Percentiles rank a stretch among this genome's conserved stretches.
Evolutionary conservation across 2,113 vertebrate species (phyloP).

Genomic region (Rhinolophus ferrumequinum): DNA sequence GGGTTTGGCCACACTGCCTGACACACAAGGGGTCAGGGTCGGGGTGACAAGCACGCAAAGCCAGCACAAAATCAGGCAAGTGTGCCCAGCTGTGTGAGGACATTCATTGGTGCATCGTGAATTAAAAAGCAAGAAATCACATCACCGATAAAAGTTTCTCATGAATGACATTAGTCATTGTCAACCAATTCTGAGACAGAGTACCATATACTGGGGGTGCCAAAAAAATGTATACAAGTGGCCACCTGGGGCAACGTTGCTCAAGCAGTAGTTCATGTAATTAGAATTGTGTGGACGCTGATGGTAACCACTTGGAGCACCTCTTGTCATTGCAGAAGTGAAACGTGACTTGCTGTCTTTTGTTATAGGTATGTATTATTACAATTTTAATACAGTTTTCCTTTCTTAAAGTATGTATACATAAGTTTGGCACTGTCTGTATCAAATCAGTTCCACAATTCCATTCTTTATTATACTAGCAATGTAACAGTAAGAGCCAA

Average conservation of each 20-base stretch:
- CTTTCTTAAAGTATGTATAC: too few species aligned
- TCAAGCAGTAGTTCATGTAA: too few species aligned
- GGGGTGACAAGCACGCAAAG: background rate
- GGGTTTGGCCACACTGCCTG: accelerated
- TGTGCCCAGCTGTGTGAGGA: background rate
- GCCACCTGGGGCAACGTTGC: too few species aligned
- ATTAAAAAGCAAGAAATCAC: background rate
- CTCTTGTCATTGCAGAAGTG: too few species aligned
- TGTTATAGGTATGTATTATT: too few species aligned
- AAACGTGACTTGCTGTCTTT: too few species aligned
- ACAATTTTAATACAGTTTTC: too few species aligned
- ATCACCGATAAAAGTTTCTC: background rate
- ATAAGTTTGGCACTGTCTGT: background rate
- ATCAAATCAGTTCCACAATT: background rate
- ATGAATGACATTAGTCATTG: background rate
- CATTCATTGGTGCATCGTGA: background rate
- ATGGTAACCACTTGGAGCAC: too few species aligned
- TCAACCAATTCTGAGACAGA: background rate
- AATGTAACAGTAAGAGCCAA: background rate
- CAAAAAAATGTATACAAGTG: too few species aligned
- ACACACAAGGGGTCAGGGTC: accelerated
- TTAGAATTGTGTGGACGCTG: too few species aligned
- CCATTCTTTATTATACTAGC: background rate
- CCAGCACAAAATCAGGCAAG: background rate
- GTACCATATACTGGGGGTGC: too few species aligned